Evolutionary conservation across 2,888 invertebrate genomes (phyloP), one percentile per base, ranked within the genome.

Genomic region (Acronicta psi): DNA sequence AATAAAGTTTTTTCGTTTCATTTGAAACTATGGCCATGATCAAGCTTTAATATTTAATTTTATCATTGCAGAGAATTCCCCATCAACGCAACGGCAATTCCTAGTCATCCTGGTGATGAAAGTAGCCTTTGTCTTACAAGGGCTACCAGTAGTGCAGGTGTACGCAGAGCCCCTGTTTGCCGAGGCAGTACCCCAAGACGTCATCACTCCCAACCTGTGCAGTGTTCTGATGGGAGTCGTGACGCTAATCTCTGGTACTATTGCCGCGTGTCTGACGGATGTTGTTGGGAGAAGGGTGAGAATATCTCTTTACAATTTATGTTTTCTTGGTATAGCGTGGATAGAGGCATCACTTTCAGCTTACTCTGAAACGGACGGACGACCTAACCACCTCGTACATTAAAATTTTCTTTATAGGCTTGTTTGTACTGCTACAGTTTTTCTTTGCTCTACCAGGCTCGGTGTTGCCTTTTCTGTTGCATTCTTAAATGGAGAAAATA

Each of bases 101-200:
- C 23, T 78, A 10, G 63, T 89, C 2, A 65, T 79, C 1, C 40
- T 89, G 0, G 63, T 74, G 0, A 59, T 91, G 10, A 73, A 82
- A 44, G 81, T 86, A 0, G 69, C 84, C 0, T 70, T 80, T n/a
- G 79, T 87, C 9, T 88, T 87, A 69, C 90, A 91, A 84, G 92
- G 92, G 0, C 46, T 90, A 0, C 79, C 89, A 0, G 84, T 83
- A 0, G 68, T 91, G 4, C 86, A 88, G 66, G 90, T 91, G 17
- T 91, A 89, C 56, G 90, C 92, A 0, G 85, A 83, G 14, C 89
- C 90, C 0, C 52, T 92, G 36, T 91, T 91, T 56, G 60, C 70
- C 0, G 79, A 85, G 36, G 88, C 88, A 0, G 74, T 89, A 0
- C 90, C 91, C 0, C 75, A 53, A 45, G 83, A 89, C 69, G 47